Base-by-base conservation (phyloP, 2,113 vertebrate species). In the Paraplagusia blochii region DNA sequence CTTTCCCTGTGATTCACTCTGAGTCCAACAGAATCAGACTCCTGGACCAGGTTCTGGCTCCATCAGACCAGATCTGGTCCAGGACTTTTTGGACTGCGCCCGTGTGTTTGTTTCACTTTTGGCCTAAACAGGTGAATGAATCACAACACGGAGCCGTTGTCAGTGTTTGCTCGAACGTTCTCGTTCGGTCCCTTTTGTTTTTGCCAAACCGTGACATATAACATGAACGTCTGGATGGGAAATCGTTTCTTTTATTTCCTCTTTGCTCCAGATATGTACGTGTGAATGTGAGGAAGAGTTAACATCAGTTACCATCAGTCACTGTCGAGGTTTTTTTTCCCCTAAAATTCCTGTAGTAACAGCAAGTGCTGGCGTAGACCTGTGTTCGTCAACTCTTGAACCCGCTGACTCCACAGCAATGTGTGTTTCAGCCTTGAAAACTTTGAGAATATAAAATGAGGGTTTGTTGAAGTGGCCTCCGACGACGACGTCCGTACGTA, bases 251-350 rank as follows among this genome's bases (percentile, higher is more conserved):
- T 38, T 36, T 36, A 36, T 36, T 36, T 36, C 10, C 5, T 36
- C 10, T 36, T 36, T 36, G 22, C 22, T 4, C 22, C 22, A 29
- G 6, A 29, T n/a, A n/a, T n/a, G n/a, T n/a, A n/a, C n/a, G n/a
- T n/a, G n/a, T n/a, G n/a, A 64, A 16, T 60, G 56, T 71, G 82
- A 78, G 51, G 56, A 53, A 74, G 69, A 85, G 79, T 73, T 86
- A 74, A 80, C 82, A 72, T 88, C 82, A 88, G 55, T 29, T 4
- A 29, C 6, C 3, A 29, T 29, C 22, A 29, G 22, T 29, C 22
- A 29, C n/a, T n/a, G n/a, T n/a, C n/a, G n/a, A n/a, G n/a, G n/a
- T n/a, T 29, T 29, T 66, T 65, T 72, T 58, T 54, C 66, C 77
- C 53, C 58, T 38, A 19, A 39, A 56, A 52, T 75, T 66, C 58